A percentile compares a stretch with the other conserved stretches of the same genome.
Evolutionary conservation across 2,113 vertebrate genomes (phyloP).

Genomic region (Ptyas mucosa): DNA sequence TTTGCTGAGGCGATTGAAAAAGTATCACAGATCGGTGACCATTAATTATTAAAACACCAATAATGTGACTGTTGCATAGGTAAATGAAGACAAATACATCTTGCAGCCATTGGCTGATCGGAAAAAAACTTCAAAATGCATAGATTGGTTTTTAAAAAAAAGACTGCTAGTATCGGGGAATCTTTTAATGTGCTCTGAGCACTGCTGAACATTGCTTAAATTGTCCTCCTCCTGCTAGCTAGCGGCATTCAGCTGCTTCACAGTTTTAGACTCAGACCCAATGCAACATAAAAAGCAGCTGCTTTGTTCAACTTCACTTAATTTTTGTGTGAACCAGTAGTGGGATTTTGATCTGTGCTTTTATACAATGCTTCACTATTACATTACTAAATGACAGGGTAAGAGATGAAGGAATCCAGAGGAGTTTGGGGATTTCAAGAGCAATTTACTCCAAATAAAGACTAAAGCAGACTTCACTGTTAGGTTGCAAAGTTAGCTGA

Average conservation of each 20-base stretch:
- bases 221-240: not conserved
- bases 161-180: not conserved
- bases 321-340: not conserved
- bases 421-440: not conserved
- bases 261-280: not conserved
- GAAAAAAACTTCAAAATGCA: not conserved
- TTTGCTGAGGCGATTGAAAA: not conserved
- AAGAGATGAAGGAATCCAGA: not conserved
- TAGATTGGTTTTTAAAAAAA: not conserved
- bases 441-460: not conserved
- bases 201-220: not conserved
- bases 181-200: not conserved
- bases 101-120: not conserved
- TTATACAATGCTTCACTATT: not conserved
- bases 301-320: not conserved
- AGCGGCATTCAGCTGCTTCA: not conserved
- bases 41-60: not conserved
- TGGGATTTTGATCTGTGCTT: not conserved
- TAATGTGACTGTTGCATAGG: not conserved
- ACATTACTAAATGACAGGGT: not conserved
- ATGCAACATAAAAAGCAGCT: not conserved
- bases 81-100: not conserved
- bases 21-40: not conserved
- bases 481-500: not conserved
- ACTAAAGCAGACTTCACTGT: not conserved